Conservation (phyloP, 2,113 vertebrate species). For the Channa argus region DNA sequence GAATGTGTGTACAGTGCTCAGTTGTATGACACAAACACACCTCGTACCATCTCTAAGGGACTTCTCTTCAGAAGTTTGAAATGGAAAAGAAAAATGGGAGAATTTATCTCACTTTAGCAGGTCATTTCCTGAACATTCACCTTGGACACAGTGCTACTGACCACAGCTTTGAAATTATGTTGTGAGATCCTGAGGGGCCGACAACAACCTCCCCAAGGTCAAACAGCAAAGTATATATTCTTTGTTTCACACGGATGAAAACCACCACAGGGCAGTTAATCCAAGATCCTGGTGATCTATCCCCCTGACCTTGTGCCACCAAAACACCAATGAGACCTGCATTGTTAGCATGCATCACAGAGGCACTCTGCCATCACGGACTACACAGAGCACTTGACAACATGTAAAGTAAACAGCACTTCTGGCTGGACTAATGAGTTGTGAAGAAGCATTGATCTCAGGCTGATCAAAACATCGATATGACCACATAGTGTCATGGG, state of each 20-base stretch:
- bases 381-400: background rate
- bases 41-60: conserved; percentile 13
- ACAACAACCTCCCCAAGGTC: conserved; percentile 61
- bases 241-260: conserved; percentile 64
- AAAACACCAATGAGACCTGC: conserved; percentile 41
- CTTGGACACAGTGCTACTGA: conserved; percentile 52
- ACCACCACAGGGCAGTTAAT: conserved; percentile 65
- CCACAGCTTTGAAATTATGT: conserved; percentile 56
- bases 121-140: conserved; percentile 61
- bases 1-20: conserved; percentile 34
- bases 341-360: conserved; percentile 47
- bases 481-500: conserved; percentile 17
- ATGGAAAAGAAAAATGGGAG: conserved; percentile 47
- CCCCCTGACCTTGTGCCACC: conserved; percentile 63
- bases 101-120: conserved; percentile 59
- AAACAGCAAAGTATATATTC: conserved; percentile 41
- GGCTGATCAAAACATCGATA: conserved; percentile 60
- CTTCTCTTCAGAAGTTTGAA: conserved; percentile 42
- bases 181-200: conserved; percentile 41
- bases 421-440: conserved; percentile 50
- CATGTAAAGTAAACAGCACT: conserved; percentile 37
- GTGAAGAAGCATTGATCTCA: conserved; percentile 61
- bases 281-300: conserved; percentile 49
- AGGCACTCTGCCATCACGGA: background rate
- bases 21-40: conserved; percentile 26